These are phyloP conservation scores for Thalassophryne amazonica DNA, from an alignment of 2,797 vertebrate genomes.

Conservation along the genomic window DNA sequence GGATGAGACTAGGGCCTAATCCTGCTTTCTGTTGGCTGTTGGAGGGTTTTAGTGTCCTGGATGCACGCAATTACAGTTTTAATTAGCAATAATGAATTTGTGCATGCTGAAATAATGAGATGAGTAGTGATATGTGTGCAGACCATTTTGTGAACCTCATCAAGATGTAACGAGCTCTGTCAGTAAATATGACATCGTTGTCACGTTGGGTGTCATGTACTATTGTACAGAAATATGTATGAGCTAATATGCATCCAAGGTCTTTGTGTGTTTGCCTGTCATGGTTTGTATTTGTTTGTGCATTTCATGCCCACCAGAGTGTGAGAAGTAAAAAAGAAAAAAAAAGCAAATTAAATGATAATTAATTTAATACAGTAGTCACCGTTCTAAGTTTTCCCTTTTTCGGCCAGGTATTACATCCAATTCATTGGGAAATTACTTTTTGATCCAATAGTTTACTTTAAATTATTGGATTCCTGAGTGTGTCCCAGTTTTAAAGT, in stretches of 20 bases:
- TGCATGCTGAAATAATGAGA: conserved; percentile 79
- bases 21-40: conserved; percentile 59
- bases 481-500: too few species aligned
- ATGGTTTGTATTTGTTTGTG: conserved; percentile 8
- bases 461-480: too few species aligned
- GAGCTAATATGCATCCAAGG: conserved; percentile 8
- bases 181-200: conserved; percentile 71
- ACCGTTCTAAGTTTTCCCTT: too few species aligned
- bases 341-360: conserved; percentile 2
- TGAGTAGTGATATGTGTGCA: conserved; percentile 70
- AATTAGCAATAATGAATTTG: conserved; percentile 82
- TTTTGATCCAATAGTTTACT: too few species aligned
- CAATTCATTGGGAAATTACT: too few species aligned
- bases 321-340: neutral
- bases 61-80: conserved; percentile 82
- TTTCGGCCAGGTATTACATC: too few species aligned
- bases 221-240: conserved; percentile 27
- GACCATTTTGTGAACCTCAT: conserved; percentile 76
- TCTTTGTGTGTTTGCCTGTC: conserved; percentile 16
- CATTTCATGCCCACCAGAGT: conserved; percentile 12
- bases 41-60: conserved; percentile 71
- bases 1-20: conserved; percentile 35
- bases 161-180: conserved; percentile 73
- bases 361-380: too few species aligned
- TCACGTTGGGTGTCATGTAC: conserved; percentile 60